phyloP scores from a whole-genome alignment of 1,140 invertebrate genomes.

The Aphis gossypii region DNA sequence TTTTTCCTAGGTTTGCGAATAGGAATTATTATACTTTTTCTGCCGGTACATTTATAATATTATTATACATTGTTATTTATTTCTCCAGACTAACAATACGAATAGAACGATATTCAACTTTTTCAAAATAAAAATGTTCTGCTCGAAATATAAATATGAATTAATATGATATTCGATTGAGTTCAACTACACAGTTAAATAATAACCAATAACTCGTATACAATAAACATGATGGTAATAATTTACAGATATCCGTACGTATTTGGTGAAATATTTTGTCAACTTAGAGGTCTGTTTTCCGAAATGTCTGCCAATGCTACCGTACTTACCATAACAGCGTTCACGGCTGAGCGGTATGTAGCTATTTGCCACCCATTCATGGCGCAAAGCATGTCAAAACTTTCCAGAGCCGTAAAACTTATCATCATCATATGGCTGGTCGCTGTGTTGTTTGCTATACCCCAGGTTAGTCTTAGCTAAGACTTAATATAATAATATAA shows the following conservation, averaged over 20 bases:
- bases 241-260: conserved; percentile 77
- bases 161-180: not conserved
- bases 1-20: conserved; percentile 3
- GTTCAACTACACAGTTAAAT: not conserved
- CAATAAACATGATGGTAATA: not conserved
- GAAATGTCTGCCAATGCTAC: conserved; percentile 92
- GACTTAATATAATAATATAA: not conserved
- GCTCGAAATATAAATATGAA: not conserved
- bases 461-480: conserved; percentile 64
- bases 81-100: not conserved
- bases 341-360: conserved; percentile 85
- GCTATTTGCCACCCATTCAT: conserved; percentile 82
- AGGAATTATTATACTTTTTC: too few species aligned
- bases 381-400: conserved; percentile 79
- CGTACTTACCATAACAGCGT: conserved; percentile 89
- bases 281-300: conserved; percentile 81
- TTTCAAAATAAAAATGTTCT: not conserved
- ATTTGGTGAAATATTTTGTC: conserved; percentile 86
- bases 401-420: conserved; percentile 75
- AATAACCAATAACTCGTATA: not conserved
- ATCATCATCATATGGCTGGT: conserved; percentile 76
- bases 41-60: not conserved
- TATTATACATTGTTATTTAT: not conserved
- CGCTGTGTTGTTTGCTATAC: conserved; percentile 78
- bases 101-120: not conserved